Base-by-base conservation (phyloP, 2,113 vertebrate genomes). In the Cyphomyrus plagiostoma region DNA sequence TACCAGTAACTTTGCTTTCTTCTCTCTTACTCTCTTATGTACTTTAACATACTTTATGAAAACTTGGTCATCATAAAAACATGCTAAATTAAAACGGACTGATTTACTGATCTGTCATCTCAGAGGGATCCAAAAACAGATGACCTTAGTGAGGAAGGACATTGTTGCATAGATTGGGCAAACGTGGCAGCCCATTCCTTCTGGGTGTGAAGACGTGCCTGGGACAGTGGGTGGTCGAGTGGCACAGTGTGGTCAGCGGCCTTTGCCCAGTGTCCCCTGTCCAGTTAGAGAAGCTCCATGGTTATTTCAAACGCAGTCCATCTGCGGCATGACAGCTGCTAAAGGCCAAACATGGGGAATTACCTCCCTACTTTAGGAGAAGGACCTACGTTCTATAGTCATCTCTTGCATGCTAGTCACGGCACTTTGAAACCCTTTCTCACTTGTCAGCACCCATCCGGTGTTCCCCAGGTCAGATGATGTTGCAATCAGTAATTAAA, bases 211-310 rank as follows among this genome's bases (percentile, higher is more conserved):
- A 80, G 74, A 80, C 17, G 17, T 80, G 74, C 10, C 26, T 13
- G 10, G 62, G 62, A 30, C 62, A 3, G 62, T 70, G 62, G 62
- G 62, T 70, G 35, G 74, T 42, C 35, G 6, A 19, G 74, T 5
- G 30, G 35, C 15, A 42, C 4, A 2, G 45, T 48, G 82, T 45
- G 82, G 23, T n/a, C 82, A n/a, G 45, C 8, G 10, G 82, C 39
- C 42, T 84, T 48, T 21, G 19, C 82, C 19, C 82, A 84, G 42
- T n/a, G 82, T 84, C 82, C 82, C 82, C 82, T 84, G 82, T 84
- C 39, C 74, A 9, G 42, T 35, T 42, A 56, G 85, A 87, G 50
- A 53, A 53, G 48, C 50, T 35, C 23, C 30, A 8, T 48, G n/a
- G 85, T 87, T 87, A 87, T 56, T 87, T 87, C 49, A 35, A 53